Conservation (phyloP, 2,797 vertebrate species). For the Micromesistius poutassou region DNA sequence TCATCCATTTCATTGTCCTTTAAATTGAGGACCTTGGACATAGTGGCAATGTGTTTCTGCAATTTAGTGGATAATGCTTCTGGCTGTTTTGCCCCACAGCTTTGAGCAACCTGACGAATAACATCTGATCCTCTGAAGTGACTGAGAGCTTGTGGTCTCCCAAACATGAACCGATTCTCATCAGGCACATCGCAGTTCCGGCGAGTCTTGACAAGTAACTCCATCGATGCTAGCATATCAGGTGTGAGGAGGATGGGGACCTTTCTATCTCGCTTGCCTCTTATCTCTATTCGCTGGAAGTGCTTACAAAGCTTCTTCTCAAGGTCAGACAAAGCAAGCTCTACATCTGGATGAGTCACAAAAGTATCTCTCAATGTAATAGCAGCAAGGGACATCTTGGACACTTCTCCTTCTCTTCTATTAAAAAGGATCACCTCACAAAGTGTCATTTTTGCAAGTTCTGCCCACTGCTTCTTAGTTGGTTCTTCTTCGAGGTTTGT, state of each 20-base stretch:
- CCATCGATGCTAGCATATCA: slow-evolving; percentile 22
- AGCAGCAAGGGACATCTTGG: slow-evolving; percentile 21
- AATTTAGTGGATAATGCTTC: slow-evolving; percentile 17
- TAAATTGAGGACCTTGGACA: not conserved
- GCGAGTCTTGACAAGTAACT: slow-evolving; percentile 25
- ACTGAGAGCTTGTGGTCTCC: slow-evolving; percentile 14
- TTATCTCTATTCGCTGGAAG: slow-evolving; percentile 22
- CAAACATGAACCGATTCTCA: slow-evolving; percentile 35
- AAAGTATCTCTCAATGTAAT: slow-evolving; percentile 15
- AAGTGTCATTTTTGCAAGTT: slow-evolving; percentile 26
- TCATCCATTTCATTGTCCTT: slow-evolving; percentile 12
- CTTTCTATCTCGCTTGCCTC: slow-evolving; percentile 23
- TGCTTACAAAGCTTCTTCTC: slow-evolving; percentile 31
- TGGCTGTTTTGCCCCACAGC: slow-evolving; percentile 25
- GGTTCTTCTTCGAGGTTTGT: slow-evolving; percentile 10
- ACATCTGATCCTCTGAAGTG: slow-evolving; percentile 40
- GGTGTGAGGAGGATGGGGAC: slow-evolving; percentile 41
- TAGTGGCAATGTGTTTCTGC: slow-evolving; percentile 21
- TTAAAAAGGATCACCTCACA: slow-evolving; percentile 39
- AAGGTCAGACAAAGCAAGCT: slow-evolving; percentile 22
- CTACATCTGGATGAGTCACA: slow-evolving; percentile 14
- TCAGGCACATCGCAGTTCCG: slow-evolving; percentile 14
- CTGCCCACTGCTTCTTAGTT: slow-evolving; percentile 18
- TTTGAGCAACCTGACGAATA: slow-evolving; percentile 12
- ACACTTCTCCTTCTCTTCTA: slow-evolving; percentile 37